These are phyloP conservation scores for Xestia xanthographa DNA, from an alignment of 2,888 invertebrate species.

Conservation along the genomic window DNA sequence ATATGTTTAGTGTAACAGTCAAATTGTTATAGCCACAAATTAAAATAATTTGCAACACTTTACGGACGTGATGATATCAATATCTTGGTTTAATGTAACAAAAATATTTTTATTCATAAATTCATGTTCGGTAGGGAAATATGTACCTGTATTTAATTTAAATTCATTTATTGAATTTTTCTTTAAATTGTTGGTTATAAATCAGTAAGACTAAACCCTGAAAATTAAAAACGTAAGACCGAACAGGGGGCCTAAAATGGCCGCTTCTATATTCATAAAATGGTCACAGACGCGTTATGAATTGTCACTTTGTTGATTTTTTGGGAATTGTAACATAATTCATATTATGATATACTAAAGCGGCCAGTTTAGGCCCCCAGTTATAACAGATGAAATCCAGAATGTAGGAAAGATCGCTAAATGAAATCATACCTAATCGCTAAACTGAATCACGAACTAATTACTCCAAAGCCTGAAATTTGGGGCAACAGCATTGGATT, in stretches of 20 bases:
- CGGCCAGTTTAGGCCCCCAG: not conserved
- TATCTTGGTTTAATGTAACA: not conserved
- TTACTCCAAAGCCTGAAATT: slow-evolving; percentile 50
- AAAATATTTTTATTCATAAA: not conserved
- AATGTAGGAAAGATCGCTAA: slow-evolving; percentile 26
- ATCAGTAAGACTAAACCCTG: not conserved
- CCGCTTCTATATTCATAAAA: not conserved
- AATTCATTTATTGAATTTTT: not conserved
- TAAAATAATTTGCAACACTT: not conserved
- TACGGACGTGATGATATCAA: not conserved
- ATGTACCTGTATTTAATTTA: not conserved
- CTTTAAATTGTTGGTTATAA: not conserved
- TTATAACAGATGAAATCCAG: not conserved
- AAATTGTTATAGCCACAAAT: not conserved
- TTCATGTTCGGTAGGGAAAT: not conserved
- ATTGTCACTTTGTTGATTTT: too few species aligned
- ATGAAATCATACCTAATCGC: slow-evolving; percentile 49
- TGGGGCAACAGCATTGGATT: slow-evolving; percentile 42
- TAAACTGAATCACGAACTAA: slow-evolving; percentile 48
- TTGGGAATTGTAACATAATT: too few species aligned
- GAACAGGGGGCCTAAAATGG: not conserved
- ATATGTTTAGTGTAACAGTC: not conserved
- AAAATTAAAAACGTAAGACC: not conserved
- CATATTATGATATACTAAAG: not conserved
- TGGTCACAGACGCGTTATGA: not conserved